Evolutionary conservation across 2,888 invertebrate species (phyloP).

Genomic region (Agriopis marginaria): DNA sequence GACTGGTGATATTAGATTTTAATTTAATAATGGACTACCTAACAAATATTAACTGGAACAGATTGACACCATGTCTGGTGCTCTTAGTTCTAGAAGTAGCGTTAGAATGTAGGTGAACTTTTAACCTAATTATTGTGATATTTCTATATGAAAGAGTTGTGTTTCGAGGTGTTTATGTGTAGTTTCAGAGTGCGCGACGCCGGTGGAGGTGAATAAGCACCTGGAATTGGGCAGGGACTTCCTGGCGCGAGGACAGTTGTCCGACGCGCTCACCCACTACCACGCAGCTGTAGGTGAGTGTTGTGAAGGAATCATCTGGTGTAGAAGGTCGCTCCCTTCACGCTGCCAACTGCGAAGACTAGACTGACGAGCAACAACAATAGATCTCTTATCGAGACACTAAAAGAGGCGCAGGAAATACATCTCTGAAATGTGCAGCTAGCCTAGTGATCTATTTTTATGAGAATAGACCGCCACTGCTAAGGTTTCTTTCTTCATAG

Average conservation of each 20-base stretch:
- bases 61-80: conserved; percentile 89
- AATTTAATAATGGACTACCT: conserved; percentile 82
- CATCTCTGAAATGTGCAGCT: background rate
- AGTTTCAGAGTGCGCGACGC: conserved; percentile 91
- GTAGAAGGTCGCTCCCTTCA: conserved; percentile 32
- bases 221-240: conserved; percentile 97
- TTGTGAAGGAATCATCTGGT: conserved; percentile 8
- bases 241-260: conserved; percentile 96
- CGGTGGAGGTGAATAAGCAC: conserved; percentile 95
- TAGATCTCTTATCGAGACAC: conserved; percentile 2
- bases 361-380: conserved; percentile 7
- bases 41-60: conserved; percentile 87
- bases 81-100: conserved; percentile 89
- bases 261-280: conserved; percentile 98
- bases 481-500: background rate
- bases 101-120: conserved; percentile 86
- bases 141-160: conserved; percentile 53
- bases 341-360: conserved; percentile 38
- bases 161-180: conserved; percentile 55
- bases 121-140: conserved; percentile 54
- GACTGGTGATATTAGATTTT: conserved; percentile 64
- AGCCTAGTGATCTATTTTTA: conserved; percentile 3
- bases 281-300: conserved; percentile 97
- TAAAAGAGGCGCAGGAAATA: background rate
- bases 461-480: background rate